Conservation (phyloP, 2,888 invertebrate species). For the Gordius sp. region DNA sequence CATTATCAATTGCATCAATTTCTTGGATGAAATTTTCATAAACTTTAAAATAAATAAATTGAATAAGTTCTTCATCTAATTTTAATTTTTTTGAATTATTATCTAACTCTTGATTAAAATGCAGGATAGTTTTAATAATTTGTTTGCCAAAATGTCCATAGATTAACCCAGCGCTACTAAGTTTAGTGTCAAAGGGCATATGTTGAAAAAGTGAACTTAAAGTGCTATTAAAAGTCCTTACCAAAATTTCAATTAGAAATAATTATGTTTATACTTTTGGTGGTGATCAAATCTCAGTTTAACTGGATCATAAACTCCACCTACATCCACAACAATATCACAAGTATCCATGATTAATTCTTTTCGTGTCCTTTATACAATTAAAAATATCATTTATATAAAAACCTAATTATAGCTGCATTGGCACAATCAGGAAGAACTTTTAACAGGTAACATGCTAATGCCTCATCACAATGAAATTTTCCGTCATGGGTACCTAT, state of each 20-base stretch:
- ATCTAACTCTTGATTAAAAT: neutral
- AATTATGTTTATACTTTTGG: slow-evolving; percentile 43
- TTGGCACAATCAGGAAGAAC: slow-evolving; percentile 49
- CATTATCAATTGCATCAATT: slow-evolving; percentile 87
- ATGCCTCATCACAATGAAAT: slow-evolving; percentile 73
- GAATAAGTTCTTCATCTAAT: slow-evolving; percentile 19
- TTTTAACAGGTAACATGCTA: slow-evolving; percentile 74
- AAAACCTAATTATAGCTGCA: slow-evolving; percentile 45
- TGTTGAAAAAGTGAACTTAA: slow-evolving; percentile 31
- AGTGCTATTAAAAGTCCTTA: slow-evolving; percentile 40
- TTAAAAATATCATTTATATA: slow-evolving; percentile 15
- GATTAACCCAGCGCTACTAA: slow-evolving; percentile 77
- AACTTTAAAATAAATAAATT: slow-evolving; percentile 34
- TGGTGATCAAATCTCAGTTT: slow-evolving; percentile 70
- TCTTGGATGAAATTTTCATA: slow-evolving; percentile 68
- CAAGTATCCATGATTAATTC: slow-evolving; percentile 42
- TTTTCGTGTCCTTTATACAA: slow-evolving; percentile 34
- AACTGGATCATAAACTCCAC: slow-evolving; percentile 50
- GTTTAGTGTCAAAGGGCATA: slow-evolving; percentile 34
- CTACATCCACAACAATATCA: slow-evolving; percentile 82
- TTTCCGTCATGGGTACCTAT: slow-evolving; percentile 42
- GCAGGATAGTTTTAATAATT: slow-evolving; percentile 33
- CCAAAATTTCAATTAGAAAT: slow-evolving; percentile 15
- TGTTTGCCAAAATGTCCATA: slow-evolving; percentile 63
- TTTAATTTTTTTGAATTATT: neutral